Evolutionary conservation across 2,888 invertebrate species (phyloP), one percentile per base, ranked within the genome.

Genomic region (Microctonus hyperodae): DNA sequence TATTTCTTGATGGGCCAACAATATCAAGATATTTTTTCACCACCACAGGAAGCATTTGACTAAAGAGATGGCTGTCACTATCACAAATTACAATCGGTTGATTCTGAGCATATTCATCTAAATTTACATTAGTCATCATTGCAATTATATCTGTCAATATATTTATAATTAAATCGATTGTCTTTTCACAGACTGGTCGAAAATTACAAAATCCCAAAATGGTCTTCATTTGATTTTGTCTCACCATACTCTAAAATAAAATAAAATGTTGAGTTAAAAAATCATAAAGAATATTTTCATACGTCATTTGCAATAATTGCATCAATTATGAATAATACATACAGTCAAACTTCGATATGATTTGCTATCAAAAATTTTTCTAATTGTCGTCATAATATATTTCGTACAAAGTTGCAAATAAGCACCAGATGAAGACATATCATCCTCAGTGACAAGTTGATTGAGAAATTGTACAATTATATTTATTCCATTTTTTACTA

Each of bases 271-370:
- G 6, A 25, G 16, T 4, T 22, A 28, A 57, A 13, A 33, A 31
- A 9, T 20, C 6, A 58, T 66, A 65, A 33, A 63, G 90, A 33
- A 23, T 23, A 35, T 23, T n/a, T 22, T 31, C 31, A 31, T n/a
- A 40, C 4, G 16, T 5, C 0, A 28, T 31, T 20, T n/a, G n/a
- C n/a, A 31, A 13, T n/a, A n/a, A n/a, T n/a, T n/a, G n/a, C n/a
- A n/a, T 33, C 13, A 16, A 1, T 23, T 10, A 53, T n/a, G 13
- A 16, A 31, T 20, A 28, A 20, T 3, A 60, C 37, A 25, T 48
- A 60, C 59, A 23, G n/a, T 60, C 1, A 60, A n/a, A 48, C 48
- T 48, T 10, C 7, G 3, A 25, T 25, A 5, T 28, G 48, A 13
- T 5, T 28, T 40, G 16, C 11, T 28, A 9, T 28, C 16, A 9